Base-by-base conservation (phyloP, 2,888 invertebrate species). In the Lithophane socia region DNA sequence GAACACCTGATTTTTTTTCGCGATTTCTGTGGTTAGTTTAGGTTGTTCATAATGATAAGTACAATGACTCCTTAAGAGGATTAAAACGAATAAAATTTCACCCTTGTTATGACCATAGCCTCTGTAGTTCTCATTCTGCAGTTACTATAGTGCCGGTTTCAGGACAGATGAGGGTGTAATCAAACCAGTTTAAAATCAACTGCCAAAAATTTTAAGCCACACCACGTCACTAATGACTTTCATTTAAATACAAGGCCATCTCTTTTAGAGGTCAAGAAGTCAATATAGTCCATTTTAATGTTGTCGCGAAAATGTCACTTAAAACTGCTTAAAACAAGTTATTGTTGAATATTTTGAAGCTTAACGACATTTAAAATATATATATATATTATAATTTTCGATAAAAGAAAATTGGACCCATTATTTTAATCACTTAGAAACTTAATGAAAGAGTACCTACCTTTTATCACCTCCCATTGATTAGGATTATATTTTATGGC, bases 261-360 rank as follows among this genome's bases (percentile, higher is more conserved):
- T 24, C 49, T 75, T 65, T 73, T 70, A 64, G 73, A 77, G 83
- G 86, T 67, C 77, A 70, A 58, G 69, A 82, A 72, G 63, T 63
- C 58, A 65, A 60, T 82, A 10, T 58, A 47, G 67, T 44, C 56
- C 7, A 64, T 56, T 63, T 70, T 68, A 74, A 71, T 66, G 3
- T 60, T 49, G 3, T 29, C 49, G 37, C 10, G 56, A 71, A 13
- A 63, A 42, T 67, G 52, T 63, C 63, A 49, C 49, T 18, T 49
- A 18, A 18, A 49, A 5, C 18, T 49, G 44, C 49, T 7, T 18
- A 16, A 60, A 68, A 72, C 72, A n/a, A 72, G 80, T 58, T 76
- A 29, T 61, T 44, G 54, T 64, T 37, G 0, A 42, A 13, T 10
- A 29, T 58, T 49, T 60, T 52, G 8, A 64, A 63, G 29, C 56